Base-by-base conservation (phyloP, 2,113 vertebrate genomes). In the Pycnonotus jocosus region DNA sequence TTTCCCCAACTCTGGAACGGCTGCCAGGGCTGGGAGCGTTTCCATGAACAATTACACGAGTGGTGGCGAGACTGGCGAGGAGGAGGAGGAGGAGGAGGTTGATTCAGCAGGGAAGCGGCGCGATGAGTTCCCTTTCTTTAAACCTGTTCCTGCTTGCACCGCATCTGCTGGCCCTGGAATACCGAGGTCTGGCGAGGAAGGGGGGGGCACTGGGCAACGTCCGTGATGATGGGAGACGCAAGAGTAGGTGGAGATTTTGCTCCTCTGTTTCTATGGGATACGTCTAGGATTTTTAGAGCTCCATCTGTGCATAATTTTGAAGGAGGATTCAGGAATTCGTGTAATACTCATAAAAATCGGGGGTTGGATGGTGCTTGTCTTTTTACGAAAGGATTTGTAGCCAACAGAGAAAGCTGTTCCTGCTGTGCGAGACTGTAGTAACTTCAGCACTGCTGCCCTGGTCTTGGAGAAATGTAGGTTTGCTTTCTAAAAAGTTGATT, bases 191-290 rank as follows among this genome's bases (percentile, higher is more conserved):
- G 35, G 83, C 23, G 12, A 10, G 84, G 17, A 45, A 15, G 30
- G 70, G 65, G 72, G 64, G 44, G 30, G 48, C 37, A 57, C 58
- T 3, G 84, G 91, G 91, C 79, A 91, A 5, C 58, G 80, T 7
- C 80, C 30, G 48, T 90, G 85, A 86, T 92, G 92, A 89, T 91
- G 95, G 80, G 94, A 88, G 74, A 62, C 72, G 88, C 90, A 94
- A 51, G 81, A 96, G 94, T 40, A 96, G 95, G 94, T 94, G 93
- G 95, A 88, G 92, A 88, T 91, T 76, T 17, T 70, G 18, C 60
- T 65, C 33, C 25, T 65, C 64, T 70, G 94, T 96, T 97, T 96
- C 94, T 88, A 65, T 80, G 92, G 96, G 89, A 88, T 94, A 93
- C 94, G 74, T 61, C 65, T 47, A 33, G 65, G 76, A 23, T 28